phyloP scores from a whole-genome alignment of 1,140 invertebrate species.

The Euura lappo region DNA sequence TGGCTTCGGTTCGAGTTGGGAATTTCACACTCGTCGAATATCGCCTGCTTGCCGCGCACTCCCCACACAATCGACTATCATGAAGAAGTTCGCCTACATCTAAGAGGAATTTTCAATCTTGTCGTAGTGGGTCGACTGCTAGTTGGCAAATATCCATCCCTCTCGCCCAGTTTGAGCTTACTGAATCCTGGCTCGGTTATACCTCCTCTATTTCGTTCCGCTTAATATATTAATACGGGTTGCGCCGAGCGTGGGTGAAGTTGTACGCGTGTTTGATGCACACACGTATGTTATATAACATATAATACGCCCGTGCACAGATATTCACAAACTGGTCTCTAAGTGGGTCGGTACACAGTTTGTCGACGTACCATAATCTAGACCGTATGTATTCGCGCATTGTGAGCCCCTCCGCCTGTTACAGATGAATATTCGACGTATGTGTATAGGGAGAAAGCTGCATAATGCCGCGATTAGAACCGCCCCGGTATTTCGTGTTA shows the following conservation, averaged over 20 bases:
- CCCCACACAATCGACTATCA: neutral
- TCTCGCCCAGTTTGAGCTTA: neutral
- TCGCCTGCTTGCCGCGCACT: no score
- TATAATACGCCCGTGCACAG: neutral
- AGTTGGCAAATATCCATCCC: neutral
- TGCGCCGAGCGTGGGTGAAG: neutral
- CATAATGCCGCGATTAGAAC: neutral
- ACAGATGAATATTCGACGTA: neutral
- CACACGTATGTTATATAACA: neutral
- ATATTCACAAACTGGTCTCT: neutral
- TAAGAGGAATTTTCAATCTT: neutral
- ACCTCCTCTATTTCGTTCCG: neutral
- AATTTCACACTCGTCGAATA: no score
- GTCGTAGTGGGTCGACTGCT: neutral
- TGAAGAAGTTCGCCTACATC: neutral
- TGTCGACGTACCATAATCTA: neutral
- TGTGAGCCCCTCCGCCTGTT: neutral
- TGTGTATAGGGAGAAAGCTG: neutral
- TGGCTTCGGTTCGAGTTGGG: no score
- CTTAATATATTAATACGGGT: neutral
- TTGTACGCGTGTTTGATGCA: neutral
- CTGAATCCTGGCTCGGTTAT: neutral
- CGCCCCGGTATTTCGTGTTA: conserved; percentile 1
- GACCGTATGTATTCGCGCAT: neutral
- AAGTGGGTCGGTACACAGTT: neutral